Percentiles rank a stretch among this genome's conserved stretches.
Evolutionary conservation across 2,797 vertebrate species (phyloP).

Genomic region (Sebastes diploproa): DNA sequence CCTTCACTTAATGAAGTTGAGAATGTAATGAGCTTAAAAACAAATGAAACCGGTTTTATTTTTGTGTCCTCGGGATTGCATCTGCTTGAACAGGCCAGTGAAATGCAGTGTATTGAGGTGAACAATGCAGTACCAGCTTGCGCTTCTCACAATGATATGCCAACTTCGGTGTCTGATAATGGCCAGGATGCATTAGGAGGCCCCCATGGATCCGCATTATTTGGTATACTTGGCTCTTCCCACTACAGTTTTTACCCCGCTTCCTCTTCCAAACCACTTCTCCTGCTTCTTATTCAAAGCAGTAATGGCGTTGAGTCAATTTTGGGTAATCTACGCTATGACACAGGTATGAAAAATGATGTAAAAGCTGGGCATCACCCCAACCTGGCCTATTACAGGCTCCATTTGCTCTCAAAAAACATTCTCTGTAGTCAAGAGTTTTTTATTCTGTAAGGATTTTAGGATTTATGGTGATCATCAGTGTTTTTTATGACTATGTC

Average conservation of each 20-base stretch:
- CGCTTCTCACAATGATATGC: conserved; percentile 27
- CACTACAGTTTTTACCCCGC: conserved; percentile 3
- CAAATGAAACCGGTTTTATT: conserved; percentile 53
- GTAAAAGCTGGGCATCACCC: neutral
- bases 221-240: conserved; percentile 25
- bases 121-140: conserved; percentile 28
- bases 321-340: neutral
- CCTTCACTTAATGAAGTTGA: conserved; percentile 59
- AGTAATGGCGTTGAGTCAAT: neutral
- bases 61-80: conserved; percentile 38
- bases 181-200: conserved; percentile 35
- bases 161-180: conserved; percentile 54
- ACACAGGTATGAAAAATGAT: neutral
- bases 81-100: conserved; percentile 13
- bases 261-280: conserved; percentile 25
- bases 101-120: conserved; percentile 31
- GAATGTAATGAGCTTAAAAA: conserved; percentile 59
- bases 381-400: neutral
- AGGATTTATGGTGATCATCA: neutral
- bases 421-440: neutral
- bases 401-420: conserved; percentile 2
- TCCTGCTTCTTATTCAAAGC: conserved; percentile 33
- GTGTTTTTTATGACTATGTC: neutral
- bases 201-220: conserved; percentile 40
- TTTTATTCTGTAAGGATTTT: neutral